phyloP scores from a whole-genome alignment of 2,113 vertebrate genomes.

The Danio rerio region DNA sequence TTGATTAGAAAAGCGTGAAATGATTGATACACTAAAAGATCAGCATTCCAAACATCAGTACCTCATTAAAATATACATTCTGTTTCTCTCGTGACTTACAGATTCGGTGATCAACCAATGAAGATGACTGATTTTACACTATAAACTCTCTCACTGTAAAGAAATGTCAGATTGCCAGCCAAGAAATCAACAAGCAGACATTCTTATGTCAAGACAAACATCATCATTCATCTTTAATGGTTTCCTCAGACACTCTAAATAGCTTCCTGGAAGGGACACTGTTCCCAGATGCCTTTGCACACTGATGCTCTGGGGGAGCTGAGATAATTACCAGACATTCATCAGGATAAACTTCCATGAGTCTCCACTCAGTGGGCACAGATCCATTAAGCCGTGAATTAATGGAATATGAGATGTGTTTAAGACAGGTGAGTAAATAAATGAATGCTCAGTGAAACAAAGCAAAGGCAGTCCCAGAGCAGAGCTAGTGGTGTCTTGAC shows the following conservation, averaged over 20 bases:
- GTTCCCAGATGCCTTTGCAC: not conserved
- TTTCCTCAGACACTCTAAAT: conserved; percentile 1
- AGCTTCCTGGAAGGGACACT: conserved; percentile 22
- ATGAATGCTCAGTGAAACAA: conserved; percentile 21
- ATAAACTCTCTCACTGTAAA: not conserved
- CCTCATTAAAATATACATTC: not conserved
- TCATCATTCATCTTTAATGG: conserved; percentile 37
- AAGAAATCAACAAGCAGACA: conserved; percentile 11
- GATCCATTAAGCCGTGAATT: conserved; percentile 31
- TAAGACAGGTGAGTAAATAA: conserved; percentile 29
- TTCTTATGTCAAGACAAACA: conserved; percentile 23
- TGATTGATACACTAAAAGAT: not conserved
- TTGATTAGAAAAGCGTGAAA: not conserved
- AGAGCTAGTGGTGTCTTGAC: not conserved
- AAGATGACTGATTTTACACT: not conserved
- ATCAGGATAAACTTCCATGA: conserved; percentile 39
- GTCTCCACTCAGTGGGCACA: not conserved
- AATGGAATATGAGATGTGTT: conserved; percentile 33
- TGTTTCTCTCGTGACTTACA: not conserved
- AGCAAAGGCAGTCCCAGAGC: not conserved
- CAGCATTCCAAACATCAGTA: not conserved
- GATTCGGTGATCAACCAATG: not conserved
- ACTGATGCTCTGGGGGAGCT: not conserved
- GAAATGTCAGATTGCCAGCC: not conserved
- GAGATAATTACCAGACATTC: conserved; percentile 49